Evolutionary conservation across 2,113 vertebrate species (phyloP).

Genomic region (Epinephelus lanceolatus): DNA sequence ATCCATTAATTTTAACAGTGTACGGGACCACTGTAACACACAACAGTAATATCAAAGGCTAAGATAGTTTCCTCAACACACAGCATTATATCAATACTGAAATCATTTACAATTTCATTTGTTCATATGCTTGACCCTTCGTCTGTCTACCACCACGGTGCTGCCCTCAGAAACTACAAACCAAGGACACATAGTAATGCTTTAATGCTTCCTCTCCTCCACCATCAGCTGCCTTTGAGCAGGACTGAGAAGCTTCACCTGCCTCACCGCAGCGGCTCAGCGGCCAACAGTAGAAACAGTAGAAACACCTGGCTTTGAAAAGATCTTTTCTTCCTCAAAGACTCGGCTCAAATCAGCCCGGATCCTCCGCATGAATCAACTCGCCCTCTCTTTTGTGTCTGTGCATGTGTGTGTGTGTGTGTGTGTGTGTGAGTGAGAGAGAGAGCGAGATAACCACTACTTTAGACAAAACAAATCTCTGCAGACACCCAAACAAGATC

Average conservation of each 20-base stretch:
- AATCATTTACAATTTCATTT: neutral
- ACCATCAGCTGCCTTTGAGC: neutral
- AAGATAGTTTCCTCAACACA: neutral
- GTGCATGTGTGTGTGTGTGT: conserved; percentile 12
- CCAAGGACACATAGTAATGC: neutral
- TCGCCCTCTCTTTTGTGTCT: conserved; percentile 45
- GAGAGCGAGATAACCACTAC: conserved; percentile 34
- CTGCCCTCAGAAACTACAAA: neutral
- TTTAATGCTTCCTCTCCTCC: conserved; percentile 6
- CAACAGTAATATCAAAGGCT: too few species aligned
- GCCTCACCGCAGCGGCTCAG: neutral
- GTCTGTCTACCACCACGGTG: neutral
- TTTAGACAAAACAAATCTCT: conserved; percentile 70
- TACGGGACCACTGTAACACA: neutral
- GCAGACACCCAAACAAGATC: conserved; percentile 67
- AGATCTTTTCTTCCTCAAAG: conserved; percentile 32
- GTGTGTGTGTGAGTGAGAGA: conserved; percentile 8
- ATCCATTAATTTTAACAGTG: too few species aligned
- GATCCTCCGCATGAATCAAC: conserved; percentile 57
- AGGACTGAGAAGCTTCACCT: conserved; percentile 16
- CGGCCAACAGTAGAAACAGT: conserved; percentile 1
- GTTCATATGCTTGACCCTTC: neutral
- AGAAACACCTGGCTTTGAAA: conserved; percentile 44
- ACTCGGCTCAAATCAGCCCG: conserved; percentile 3
- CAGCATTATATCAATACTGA: neutral